Base-by-base conservation (phyloP, 1,140 invertebrate genomes). In the Drosophila busckii region DNA sequence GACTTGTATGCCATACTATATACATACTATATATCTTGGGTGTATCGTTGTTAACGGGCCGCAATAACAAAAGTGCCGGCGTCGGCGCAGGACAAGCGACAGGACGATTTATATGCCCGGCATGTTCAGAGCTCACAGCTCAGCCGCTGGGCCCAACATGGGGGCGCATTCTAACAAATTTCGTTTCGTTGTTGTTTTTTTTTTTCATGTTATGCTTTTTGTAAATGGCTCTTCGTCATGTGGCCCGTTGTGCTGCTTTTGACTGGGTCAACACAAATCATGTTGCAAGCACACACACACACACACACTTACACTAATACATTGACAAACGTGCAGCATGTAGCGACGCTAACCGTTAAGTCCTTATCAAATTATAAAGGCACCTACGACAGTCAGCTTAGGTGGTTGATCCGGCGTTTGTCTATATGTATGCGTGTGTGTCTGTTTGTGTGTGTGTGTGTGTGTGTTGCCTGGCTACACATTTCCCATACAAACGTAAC, bases 261-360 rank as follows among this genome's bases (percentile, higher is more conserved):
- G 56, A 60, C 49, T 60, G 56, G 56, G 56, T 60, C 56, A 60
- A 60, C 56, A 53, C 49, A 60, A 60, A 53, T 53, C 49, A 60
- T 60, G 56, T 60, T 60, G 56, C 16, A 45, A 45, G 22, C 9
- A 45, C 42, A 31, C 28, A n/a, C 19, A 45, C 26, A 42, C 13
- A 42, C n/a, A n/a, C n/a, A n/a, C n/a, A n/a, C n/a, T n/a, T n/a
- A n/a, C n/a, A n/a, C n/a, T n/a, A n/a, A n/a, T n/a, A n/a, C n/a
- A n/a, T n/a, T n/a, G n/a, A n/a, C n/a, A n/a, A n/a, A n/a, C n/a
- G n/a, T n/a, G n/a, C n/a, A n/a, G n/a, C n/a, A n/a, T n/a, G n/a
- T n/a, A n/a, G n/a, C 23, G 41, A 44, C 41, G 41, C 48, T 53
- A 35, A 48, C 44, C 16, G 34, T 55, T 48, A 41, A 59, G 49